phyloP scores from a whole-genome alignment of 1,140 invertebrate species.

The Drosophila ercepeae region DNA sequence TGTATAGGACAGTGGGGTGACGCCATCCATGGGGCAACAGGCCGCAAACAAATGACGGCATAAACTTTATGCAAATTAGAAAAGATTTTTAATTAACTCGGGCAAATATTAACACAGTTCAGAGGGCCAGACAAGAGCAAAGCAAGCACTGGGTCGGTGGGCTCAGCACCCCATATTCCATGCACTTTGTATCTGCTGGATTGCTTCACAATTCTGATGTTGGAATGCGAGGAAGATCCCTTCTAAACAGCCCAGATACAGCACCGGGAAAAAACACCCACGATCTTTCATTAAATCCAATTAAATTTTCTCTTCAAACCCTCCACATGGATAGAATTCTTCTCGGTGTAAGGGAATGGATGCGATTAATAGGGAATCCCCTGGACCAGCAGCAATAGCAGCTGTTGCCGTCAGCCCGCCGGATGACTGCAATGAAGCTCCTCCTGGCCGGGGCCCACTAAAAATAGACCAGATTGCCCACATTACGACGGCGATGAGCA shows the following conservation, averaged over 20 bases:
- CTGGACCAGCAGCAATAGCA: conserved; percentile 14
- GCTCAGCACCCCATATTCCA: too few species aligned
- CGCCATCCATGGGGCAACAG: conserved; percentile 37
- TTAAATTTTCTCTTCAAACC: neutral
- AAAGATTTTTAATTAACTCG: conserved; percentile 80
- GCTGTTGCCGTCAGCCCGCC: conserved; percentile 40
- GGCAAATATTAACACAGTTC: conserved; percentile 72
- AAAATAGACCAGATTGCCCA: conserved; percentile 80
- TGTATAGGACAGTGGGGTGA: too few species aligned
- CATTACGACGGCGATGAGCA: conserved; percentile 61
- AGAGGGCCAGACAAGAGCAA: conserved; percentile 31
- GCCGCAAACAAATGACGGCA: conserved; percentile 60
- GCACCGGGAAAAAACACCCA: conserved; percentile 7
- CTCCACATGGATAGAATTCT: neutral
- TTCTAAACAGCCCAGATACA: conserved; percentile 8
- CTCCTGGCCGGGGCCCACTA: conserved; percentile 51
- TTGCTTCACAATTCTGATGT: conserved; percentile 21
- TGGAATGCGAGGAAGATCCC: conserved; percentile 17
- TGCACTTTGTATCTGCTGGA: conserved; percentile 18
- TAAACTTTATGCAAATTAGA: conserved; percentile 80
- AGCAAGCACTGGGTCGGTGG: too few species aligned
- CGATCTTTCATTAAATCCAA: neutral
- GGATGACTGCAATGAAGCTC: conserved; percentile 33
- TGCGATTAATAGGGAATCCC: neutral
- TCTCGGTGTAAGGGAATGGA: neutral